These are phyloP conservation scores for Garrulus glandarius DNA, from an alignment of 2,797 vertebrate species.

Conservation along the genomic window DNA sequence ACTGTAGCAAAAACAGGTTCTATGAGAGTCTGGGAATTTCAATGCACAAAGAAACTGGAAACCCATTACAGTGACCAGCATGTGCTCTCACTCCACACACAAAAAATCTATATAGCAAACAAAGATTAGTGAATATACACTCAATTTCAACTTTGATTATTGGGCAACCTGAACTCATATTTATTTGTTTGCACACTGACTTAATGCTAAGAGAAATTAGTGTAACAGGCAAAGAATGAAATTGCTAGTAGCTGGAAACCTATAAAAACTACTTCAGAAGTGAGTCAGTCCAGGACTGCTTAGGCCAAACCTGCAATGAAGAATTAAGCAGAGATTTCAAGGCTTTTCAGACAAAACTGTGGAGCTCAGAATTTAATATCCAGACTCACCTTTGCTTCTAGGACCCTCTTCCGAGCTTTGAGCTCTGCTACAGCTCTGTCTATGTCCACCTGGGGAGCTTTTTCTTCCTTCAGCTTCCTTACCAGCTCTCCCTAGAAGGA, in stretches of 20 bases:
- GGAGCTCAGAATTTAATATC: not conserved
- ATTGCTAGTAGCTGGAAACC: not conserved
- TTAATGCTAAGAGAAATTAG: not conserved
- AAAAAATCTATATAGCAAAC: not conserved
- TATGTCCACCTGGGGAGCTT: constrained; percentile 90
- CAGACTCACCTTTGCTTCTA: constrained; percentile 89
- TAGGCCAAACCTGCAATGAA: not conserved
- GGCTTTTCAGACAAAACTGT: not conserved
- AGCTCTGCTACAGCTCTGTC: constrained; percentile 94
- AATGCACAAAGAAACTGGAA: not conserved
- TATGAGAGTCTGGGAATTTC: not conserved
- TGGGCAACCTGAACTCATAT: not conserved
- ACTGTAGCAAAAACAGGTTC: not conserved
- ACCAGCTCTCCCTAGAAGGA: constrained; percentile 88
- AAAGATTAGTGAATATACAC: not conserved
- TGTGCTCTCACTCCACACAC: not conserved
- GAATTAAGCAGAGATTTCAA: not conserved
- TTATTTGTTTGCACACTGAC: not conserved
- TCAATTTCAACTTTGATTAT: not conserved
- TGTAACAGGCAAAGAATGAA: not conserved
- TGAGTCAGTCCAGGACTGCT: not conserved
- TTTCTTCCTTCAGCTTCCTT: constrained; percentile 90
- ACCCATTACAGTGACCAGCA: not conserved
- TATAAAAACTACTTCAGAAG: not conserved
- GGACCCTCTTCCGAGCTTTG: constrained; percentile 88